Conservation (phyloP, 2,797 vertebrate genomes). For the Sibirionetta formosa region DNA sequence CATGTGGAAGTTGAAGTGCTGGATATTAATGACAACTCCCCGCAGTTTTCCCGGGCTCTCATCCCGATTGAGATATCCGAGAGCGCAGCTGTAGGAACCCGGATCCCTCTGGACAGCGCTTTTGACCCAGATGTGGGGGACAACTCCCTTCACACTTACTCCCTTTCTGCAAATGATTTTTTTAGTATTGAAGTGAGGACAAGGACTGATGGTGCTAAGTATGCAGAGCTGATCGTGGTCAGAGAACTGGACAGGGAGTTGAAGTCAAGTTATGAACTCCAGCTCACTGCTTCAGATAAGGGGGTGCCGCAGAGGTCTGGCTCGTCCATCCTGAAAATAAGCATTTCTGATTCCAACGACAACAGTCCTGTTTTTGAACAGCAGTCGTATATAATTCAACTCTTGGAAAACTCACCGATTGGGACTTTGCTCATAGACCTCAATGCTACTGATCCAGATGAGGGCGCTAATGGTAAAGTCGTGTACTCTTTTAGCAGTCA, state of each 20-base stretch:
- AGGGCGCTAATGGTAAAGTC: constrained; percentile 96
- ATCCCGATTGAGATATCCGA: constrained; percentile 97
- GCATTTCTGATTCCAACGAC: constrained; percentile 96
- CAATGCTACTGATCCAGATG: constrained; percentile 97
- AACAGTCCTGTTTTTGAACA: constrained; percentile 95
- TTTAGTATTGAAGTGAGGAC: constrained; percentile 94
- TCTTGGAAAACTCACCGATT: constrained; percentile 90
- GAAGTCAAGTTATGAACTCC: constrained; percentile 92
- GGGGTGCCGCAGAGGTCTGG: constrained; percentile 93
- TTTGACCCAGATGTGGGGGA: constrained; percentile 95
- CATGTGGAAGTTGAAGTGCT: constrained; percentile 96
- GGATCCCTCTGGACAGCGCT: constrained; percentile 93
- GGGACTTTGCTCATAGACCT: constrained; percentile 94
- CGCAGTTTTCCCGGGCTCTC: constrained; percentile 92
- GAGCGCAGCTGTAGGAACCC: constrained; percentile 94
- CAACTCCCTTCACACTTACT: constrained; percentile 93
- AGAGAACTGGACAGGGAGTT: constrained; percentile 93
- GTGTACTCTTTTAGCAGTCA: constrained; percentile 96
- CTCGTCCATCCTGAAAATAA: constrained; percentile 93
- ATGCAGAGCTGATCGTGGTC: constrained; percentile 94
- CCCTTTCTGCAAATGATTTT: constrained; percentile 92
- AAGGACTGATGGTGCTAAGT: constrained; percentile 94
- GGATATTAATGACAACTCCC: constrained; percentile 98
- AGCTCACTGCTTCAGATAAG: constrained; percentile 93
- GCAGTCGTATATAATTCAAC: constrained; percentile 89